Percentiles rank a stretch among this genome's conserved stretches.
phyloP scores from a whole-genome alignment of 2,113 vertebrate genomes.

The Serilophus lunatus region DNA sequence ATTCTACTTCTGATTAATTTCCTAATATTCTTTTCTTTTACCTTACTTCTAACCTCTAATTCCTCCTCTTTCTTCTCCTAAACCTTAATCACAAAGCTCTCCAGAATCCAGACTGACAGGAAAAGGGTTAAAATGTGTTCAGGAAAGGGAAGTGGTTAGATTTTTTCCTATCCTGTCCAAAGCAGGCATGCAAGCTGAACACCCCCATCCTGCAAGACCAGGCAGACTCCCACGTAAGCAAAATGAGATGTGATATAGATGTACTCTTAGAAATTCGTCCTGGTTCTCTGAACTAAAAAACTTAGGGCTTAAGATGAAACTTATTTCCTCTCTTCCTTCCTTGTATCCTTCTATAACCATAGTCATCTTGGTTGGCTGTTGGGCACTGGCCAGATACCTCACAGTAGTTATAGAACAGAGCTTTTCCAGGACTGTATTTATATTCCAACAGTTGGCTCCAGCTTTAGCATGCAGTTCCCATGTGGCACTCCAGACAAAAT shows the following conservation, averaged over 20 bases:
- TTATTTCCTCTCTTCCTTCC: background rate
- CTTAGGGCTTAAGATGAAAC: background rate
- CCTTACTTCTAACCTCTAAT: background rate
- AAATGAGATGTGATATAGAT: background rate
- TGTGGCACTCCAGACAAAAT: background rate
- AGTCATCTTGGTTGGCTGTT: background rate
- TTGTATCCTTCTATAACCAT: background rate
- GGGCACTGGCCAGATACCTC: background rate
- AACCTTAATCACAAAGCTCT: background rate
- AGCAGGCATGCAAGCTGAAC: background rate
- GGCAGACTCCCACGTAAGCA: background rate
- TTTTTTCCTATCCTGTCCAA: background rate
- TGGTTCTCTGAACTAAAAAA: background rate
- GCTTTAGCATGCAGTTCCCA: background rate
- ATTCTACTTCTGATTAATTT: background rate
- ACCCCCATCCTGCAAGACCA: background rate
- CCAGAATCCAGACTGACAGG: background rate
- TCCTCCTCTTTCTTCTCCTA: background rate
- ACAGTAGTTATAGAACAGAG: background rate
- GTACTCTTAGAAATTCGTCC: background rate
- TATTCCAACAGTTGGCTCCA: background rate
- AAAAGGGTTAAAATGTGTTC: background rate
- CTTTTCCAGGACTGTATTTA: background rate
- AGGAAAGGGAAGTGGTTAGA: background rate
- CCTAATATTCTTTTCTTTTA: background rate